Percentiles rank a stretch among this genome's conserved stretches.
Evolutionary conservation across 2,888 invertebrate species (phyloP).

Genomic region (Himalopsyche anomala): DNA sequence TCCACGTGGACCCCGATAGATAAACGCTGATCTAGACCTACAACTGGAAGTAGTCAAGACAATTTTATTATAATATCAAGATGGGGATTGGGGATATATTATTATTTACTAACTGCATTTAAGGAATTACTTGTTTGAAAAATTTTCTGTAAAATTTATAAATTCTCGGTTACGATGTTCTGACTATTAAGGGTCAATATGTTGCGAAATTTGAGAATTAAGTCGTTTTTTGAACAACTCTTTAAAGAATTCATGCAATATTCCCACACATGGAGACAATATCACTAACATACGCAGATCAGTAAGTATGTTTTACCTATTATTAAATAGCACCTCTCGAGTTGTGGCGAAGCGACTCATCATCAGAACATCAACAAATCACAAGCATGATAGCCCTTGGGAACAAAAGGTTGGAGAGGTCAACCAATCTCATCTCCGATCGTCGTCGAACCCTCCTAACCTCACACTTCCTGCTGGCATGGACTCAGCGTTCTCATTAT

Average conservation of each 20-base stretch:
- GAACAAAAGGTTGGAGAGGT: slow-evolving; percentile 35
- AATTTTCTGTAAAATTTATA: no score
- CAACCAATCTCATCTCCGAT: slow-evolving; percentile 27
- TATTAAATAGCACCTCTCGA: slow-evolving; percentile 11
- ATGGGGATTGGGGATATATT: no score
- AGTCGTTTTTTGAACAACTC: no score
- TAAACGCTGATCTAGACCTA: no score
- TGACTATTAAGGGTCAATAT: no score
- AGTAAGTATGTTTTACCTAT: not conserved
- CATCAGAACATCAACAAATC: slow-evolving; percentile 12
- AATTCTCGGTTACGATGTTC: no score
- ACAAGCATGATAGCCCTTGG: slow-evolving; percentile 35
- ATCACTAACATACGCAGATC: not conserved
- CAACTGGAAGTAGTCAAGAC: no score
- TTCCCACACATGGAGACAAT: not conserved
- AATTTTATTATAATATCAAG: no score
- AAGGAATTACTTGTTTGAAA: no score
- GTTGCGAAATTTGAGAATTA: no score
- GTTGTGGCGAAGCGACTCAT: not conserved
- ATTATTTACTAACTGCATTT: no score
- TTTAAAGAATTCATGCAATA: not conserved
- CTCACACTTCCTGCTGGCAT: slow-evolving; percentile 35
- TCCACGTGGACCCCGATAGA: no score
- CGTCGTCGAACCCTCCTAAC: slow-evolving; percentile 9
- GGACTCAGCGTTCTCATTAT: not conserved